Base-by-base conservation (phyloP, 1,140 invertebrate species). In the Mamestra configurata region DNA sequence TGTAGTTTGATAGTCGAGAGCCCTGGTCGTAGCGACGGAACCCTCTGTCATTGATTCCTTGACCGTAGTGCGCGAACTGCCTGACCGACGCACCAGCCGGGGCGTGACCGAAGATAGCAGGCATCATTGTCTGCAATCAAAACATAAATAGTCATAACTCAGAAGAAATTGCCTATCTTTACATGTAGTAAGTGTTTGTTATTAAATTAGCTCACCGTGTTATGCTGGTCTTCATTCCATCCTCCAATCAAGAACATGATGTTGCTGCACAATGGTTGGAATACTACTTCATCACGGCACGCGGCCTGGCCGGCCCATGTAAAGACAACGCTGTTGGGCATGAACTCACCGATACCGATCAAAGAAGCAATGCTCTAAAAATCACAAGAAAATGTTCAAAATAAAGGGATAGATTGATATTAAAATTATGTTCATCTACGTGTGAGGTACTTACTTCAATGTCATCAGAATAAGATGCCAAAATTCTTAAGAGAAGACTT, bases 21-120 rank as follows among this genome's bases (percentile, higher is more conserved):
- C 97, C 97, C 70, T 96, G 95, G 88, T 98, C 97, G 79, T 96
- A 98, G 82, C 97, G 96, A 55, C 95, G 92, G 84, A 97, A 97
- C 31, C 96, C 89, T 4, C 95, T 96, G 61, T 95, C 96, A 37
- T 94, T 93, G 68, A 97, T 96, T 13, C 96, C 95, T 94, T 98
- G 98, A 0, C 95, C 96, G 85, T 97, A 98, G 88, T 98, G 98
- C 7, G 97, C 94, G 11, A 99, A 87, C 85, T 98, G 98, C 86
- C 96, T 96, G 0, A 97, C 96, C 0, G 98, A 98, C 0, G 98
- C 96, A 6, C 98, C 98, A 1, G 98, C 97, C 3, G 98, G 98
- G 4, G 96, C 96, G 90, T 99, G 97, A 10, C 96, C 96, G 1
- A 98, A 90, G 86, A 98, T 97, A 0, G 97, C 96, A 0, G 97